These are phyloP conservation scores for Drosophila nigromelanica DNA, from an alignment of 1,140 invertebrate species.

Conservation along the genomic window DNA sequence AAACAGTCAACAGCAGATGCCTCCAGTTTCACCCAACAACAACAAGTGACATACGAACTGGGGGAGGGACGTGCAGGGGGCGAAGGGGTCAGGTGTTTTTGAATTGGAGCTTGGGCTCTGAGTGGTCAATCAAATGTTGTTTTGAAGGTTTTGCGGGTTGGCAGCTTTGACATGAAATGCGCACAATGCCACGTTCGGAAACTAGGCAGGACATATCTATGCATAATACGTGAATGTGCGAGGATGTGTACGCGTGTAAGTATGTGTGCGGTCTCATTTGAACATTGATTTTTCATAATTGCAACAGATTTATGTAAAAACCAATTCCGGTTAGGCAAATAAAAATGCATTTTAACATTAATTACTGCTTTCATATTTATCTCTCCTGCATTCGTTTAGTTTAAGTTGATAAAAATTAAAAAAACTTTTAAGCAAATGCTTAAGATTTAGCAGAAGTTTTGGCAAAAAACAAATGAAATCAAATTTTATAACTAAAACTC, in stretches of 20 bases:
- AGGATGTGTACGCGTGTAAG: neutral
- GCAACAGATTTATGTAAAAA: constrained; percentile 1
- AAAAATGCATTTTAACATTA: neutral
- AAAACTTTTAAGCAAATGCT: too few species aligned
- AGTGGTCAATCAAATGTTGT: constrained; percentile 79
- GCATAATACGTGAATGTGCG: neutral
- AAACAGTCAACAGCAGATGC: constrained; percentile 17
- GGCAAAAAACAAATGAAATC: too few species aligned
- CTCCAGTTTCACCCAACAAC: neutral
- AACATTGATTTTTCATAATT: neutral
- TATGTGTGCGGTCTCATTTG: constrained; percentile 6
- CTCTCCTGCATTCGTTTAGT: too few species aligned
- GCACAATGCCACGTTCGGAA: constrained; percentile 12
- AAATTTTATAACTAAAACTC: too few species aligned
- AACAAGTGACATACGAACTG: constrained; percentile 46
- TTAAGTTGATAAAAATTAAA: too few species aligned
- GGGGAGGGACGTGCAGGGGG: neutral
- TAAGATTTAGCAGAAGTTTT: too few species aligned
- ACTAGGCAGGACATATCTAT: constrained; percentile 1
- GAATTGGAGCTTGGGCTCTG: constrained; percentile 18
- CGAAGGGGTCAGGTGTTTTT: neutral
- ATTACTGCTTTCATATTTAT: neutral
- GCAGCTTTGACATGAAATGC: constrained; percentile 44
- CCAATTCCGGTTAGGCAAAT: too few species aligned
- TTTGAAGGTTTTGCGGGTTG: constrained; percentile 66